Evolutionary conservation across 2,113 vertebrate species (phyloP).

Genomic region (Argyrosomus japonicus): DNA sequence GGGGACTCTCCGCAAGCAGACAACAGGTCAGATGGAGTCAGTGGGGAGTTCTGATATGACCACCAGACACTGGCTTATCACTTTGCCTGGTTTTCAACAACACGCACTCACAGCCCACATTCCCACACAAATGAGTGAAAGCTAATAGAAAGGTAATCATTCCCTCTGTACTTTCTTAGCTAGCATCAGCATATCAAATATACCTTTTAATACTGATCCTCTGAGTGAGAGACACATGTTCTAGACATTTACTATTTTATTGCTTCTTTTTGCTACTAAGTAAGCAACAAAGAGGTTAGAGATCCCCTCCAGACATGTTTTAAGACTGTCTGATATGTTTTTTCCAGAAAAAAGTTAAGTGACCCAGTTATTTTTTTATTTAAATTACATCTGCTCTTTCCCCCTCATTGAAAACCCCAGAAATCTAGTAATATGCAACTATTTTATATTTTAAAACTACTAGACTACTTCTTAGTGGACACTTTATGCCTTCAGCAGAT

Average conservation of each 20-base stretch:
- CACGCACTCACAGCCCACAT: conserved; percentile 28
- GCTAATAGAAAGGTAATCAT: conserved; percentile 13
- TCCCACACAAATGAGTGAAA: conserved; percentile 26
- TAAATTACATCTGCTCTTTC: not conserved
- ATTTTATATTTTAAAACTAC: not conserved
- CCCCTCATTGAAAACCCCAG: not conserved
- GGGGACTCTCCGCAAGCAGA: conserved; percentile 25
- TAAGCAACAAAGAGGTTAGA: conserved; percentile 19
- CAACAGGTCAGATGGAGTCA: conserved; percentile 52
- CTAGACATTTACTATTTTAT: not conserved
- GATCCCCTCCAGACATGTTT: not conserved
- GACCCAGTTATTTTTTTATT: not conserved
- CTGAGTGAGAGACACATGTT: conserved; percentile 31
- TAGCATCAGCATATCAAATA: not conserved
- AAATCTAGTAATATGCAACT: not conserved
- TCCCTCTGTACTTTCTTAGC: not conserved
- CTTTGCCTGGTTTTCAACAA: conserved; percentile 46
- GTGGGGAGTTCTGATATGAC: conserved; percentile 44
- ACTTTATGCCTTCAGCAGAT: not conserved
- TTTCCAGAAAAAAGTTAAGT: not conserved
- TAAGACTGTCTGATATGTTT: not conserved
- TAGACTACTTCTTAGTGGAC: not conserved
- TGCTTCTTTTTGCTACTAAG: not conserved
- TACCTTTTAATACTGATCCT: conserved; percentile 16
- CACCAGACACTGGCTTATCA: conserved; percentile 38